Conservation (phyloP, 2,888 invertebrate species). For the Callyntrura guangdongensis region DNA sequence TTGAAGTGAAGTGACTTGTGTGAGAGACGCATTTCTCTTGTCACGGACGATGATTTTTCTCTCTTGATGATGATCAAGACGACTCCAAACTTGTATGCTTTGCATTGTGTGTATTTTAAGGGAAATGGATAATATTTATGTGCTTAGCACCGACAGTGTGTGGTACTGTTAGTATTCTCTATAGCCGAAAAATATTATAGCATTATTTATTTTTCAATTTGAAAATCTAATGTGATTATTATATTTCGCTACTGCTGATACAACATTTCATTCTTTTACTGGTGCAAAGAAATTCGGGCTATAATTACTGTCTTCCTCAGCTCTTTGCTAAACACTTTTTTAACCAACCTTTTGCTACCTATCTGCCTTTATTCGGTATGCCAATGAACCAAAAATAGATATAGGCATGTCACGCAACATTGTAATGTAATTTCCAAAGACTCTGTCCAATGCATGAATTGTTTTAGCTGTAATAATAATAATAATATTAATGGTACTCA, state of each 20-base stretch:
- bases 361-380: not conserved
- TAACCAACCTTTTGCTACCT: not conserved
- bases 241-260: slow-evolving; percentile 35
- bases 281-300: not conserved
- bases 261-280: slow-evolving; percentile 7
- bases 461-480: slow-evolving; percentile 18
- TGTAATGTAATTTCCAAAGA: not conserved
- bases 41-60: slow-evolving; percentile 67
- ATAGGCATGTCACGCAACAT: slow-evolving; percentile 68
- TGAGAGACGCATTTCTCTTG: slow-evolving; percentile 72
- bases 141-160: not conserved
- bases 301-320: not conserved
- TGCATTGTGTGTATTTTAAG: not conserved
- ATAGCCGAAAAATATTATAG: not conserved
- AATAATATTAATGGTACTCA: slow-evolving; percentile 47
- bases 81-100: not conserved
- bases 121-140: slow-evolving; percentile 1
- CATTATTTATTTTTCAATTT: slow-evolving; percentile 68
- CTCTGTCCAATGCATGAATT: slow-evolving; percentile 11
- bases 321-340: too few relatives aligned
- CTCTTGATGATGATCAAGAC: slow-evolving; percentile 20
- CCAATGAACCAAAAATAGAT: slow-evolving; percentile 60
- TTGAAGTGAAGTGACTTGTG: slow-evolving; percentile 66
- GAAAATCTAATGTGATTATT: slow-evolving; percentile 68
- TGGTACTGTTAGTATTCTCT: not conserved